These are phyloP conservation scores for Neodiprion lecontei DNA, from an alignment of 1,140 invertebrate species.

Conservation along the genomic window DNA sequence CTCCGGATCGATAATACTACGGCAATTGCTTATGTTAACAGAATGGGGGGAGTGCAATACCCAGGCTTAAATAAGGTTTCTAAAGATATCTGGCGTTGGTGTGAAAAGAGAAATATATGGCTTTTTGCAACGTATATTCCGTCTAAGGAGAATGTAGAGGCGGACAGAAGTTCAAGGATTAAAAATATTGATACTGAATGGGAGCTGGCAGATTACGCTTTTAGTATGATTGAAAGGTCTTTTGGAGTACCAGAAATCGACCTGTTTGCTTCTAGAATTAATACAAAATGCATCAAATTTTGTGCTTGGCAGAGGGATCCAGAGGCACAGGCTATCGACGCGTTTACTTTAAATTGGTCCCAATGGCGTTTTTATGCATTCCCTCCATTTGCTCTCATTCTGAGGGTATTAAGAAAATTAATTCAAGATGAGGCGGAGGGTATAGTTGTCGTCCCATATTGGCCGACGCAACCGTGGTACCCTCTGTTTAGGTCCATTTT, in stretches of 20 bases:
- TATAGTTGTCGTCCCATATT: conserved; percentile 36
- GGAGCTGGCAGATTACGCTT: conserved; percentile 19
- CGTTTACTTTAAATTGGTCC: conserved; percentile 15
- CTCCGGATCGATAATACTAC: conserved; percentile 31
- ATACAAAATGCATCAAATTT: conserved; percentile 32
- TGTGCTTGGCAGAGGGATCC: conserved; percentile 14
- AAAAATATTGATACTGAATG: too few relatives aligned
- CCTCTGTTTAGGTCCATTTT: conserved; percentile 23
- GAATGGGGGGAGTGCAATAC: background rate
- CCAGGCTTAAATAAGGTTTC: too few relatives aligned
- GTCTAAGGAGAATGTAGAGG: too few relatives aligned
- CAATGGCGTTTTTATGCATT: conserved; percentile 29
- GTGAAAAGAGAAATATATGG: too few relatives aligned
- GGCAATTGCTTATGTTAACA: conserved; percentile 27
- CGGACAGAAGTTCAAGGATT: too few relatives aligned
- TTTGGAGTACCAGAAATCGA: conserved; percentile 33
- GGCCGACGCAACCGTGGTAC: conserved; percentile 26
- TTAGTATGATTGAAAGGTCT: conserved; percentile 21
- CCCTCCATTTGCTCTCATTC: conserved; percentile 29
- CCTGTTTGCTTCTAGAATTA: conserved; percentile 33
- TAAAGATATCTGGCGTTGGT: too few relatives aligned
- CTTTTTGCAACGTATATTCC: too few relatives aligned
- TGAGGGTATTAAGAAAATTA: conserved; percentile 26
- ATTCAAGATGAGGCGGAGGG: conserved; percentile 24
- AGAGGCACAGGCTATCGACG: background rate